These are phyloP conservation scores for Eupithecia pulchellata DNA, from an alignment of 2,888 invertebrate species.

Conservation along the genomic window DNA sequence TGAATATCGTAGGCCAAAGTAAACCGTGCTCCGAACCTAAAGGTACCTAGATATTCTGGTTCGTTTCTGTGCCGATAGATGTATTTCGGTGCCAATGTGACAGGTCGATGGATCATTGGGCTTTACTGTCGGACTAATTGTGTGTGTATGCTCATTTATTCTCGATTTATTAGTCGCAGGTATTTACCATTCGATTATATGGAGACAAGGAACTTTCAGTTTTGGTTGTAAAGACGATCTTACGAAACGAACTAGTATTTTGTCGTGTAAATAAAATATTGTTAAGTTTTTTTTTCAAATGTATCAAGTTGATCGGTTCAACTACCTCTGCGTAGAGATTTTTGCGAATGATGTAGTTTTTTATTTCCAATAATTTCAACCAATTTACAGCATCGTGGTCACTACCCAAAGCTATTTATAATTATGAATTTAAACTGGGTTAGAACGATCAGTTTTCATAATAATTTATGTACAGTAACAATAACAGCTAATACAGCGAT, in stretches of 20 bases:
- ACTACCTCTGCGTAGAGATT: background rate
- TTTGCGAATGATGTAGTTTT: background rate
- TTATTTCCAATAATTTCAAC: background rate
- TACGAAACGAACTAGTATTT: background rate
- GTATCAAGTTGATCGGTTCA: background rate
- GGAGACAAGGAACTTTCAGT: background rate
- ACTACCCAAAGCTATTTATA: background rate
- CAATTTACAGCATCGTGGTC: background rate
- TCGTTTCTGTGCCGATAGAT: slow-evolving; percentile 42
- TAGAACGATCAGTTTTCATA: slow-evolving; percentile 38
- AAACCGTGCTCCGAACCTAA: slow-evolving; percentile 16
- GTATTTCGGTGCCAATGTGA: slow-evolving; percentile 62
- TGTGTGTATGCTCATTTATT: slow-evolving; percentile 28
- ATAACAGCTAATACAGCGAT: slow-evolving; percentile 33
- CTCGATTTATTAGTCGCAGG: slow-evolving; percentile 10
- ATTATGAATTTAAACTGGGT: slow-evolving; percentile 29
- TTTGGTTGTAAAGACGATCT: background rate
- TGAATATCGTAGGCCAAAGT: background rate
- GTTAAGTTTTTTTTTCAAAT: background rate
- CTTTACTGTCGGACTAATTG: slow-evolving; percentile 42
- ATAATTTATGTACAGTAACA: slow-evolving; percentile 26
- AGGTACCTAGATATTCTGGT: slow-evolving; percentile 23
- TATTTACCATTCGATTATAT: background rate
- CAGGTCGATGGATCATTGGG: slow-evolving; percentile 47
- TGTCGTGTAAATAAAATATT: background rate